Evolutionary conservation across 2,888 invertebrate genomes (phyloP).

Genomic region (Pyrochroa serraticornis): DNA sequence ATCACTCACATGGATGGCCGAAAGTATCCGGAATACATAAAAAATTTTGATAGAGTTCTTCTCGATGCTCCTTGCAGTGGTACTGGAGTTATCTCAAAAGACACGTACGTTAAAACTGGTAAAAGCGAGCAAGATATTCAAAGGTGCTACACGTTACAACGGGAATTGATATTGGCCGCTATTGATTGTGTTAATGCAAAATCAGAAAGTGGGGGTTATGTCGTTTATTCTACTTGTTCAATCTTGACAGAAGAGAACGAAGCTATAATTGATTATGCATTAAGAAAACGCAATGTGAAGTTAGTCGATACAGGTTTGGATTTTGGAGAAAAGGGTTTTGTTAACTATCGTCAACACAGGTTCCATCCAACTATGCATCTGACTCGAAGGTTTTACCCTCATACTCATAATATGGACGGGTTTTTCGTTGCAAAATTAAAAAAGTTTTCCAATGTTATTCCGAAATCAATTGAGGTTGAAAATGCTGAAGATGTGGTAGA

Average conservation of each 20-base stretch:
- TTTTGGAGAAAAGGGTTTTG: slow-evolving; percentile 95
- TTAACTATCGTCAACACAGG: slow-evolving; percentile 81
- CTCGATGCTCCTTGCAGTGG: slow-evolving; percentile 99
- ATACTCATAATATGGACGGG: slow-evolving; percentile 98
- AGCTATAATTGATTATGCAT: slow-evolving; percentile 93
- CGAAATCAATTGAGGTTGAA: slow-evolving; percentile 30
- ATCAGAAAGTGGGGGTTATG: slow-evolving; percentile 89
- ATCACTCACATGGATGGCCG: slow-evolving; percentile 90
- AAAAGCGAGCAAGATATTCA: slow-evolving; percentile 91
- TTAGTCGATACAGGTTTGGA: slow-evolving; percentile 91
- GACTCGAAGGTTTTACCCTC: slow-evolving; percentile 93
- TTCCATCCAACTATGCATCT: slow-evolving; percentile 91
- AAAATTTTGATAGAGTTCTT: slow-evolving; percentile 93
- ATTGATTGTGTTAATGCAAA: slow-evolving; percentile 95
- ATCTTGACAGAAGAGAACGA: slow-evolving; percentile 98
- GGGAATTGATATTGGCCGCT: slow-evolving; percentile 91
- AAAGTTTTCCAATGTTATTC: slow-evolving; percentile 83
- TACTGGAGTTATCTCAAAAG: slow-evolving; percentile 97
- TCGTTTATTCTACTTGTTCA: slow-evolving; percentile 99
- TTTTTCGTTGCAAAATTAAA: slow-evolving; percentile 98
- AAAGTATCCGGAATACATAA: slow-evolving; percentile 77
- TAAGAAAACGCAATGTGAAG: slow-evolving; percentile 92
- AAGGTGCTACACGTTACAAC: slow-evolving; percentile 89
- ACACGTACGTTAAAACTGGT: slow-evolving; percentile 92
- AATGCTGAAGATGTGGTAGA: slow-evolving; percentile 52